These are phyloP conservation scores for Rhagonycha fulva DNA, from an alignment of 2,888 invertebrate genomes.

Conservation along the genomic window DNA sequence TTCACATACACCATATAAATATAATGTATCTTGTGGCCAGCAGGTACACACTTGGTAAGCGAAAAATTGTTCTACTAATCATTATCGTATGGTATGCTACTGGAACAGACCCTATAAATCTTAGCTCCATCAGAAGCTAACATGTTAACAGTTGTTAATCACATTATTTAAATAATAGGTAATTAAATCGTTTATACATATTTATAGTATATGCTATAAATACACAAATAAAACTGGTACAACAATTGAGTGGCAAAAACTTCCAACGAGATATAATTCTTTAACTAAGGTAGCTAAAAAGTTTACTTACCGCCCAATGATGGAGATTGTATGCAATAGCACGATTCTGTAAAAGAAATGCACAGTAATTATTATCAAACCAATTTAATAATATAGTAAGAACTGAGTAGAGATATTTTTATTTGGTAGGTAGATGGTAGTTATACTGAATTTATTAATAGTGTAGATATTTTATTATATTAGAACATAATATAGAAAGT, in stretches of 20 bases:
- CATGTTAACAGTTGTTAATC: no score
- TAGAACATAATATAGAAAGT: background rate
- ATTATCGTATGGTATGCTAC: no score
- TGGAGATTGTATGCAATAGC: background rate
- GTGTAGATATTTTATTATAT: background rate
- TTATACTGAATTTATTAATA: background rate
- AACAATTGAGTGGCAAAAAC: background rate
- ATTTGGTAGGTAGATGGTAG: background rate
- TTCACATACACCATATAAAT: background rate
- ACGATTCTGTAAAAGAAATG: background rate
- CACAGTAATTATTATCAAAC: background rate
- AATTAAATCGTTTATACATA: no score
- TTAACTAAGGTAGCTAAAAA: background rate
- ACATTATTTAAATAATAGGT: no score
- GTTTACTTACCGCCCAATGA: constrained; percentile 8
- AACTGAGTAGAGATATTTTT: background rate
- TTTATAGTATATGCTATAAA: no score
- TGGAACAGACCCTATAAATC: no score
- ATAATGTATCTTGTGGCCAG: no score
- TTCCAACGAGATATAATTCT: no score
- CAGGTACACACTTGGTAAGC: no score
- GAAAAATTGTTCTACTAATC: no score
- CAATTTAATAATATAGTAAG: background rate
- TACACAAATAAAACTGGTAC: no score
- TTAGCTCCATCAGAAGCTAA: no score